Conservation (phyloP, 2,797 vertebrate species). For the Manis javanica region DNA sequence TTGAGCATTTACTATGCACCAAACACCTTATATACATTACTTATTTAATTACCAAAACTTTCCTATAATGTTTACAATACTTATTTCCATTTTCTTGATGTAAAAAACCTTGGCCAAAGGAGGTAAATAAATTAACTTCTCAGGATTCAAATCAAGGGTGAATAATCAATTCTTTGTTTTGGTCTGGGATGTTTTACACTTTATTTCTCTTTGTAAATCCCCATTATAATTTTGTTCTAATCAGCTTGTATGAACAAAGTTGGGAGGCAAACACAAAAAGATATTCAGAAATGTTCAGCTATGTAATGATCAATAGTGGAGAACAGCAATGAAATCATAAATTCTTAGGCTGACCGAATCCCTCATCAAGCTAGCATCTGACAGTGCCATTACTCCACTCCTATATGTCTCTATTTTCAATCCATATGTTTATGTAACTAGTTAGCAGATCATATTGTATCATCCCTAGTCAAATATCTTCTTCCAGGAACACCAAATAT, state of each 20-base stretch:
- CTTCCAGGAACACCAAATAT: background rate
- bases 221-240: background rate
- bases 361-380: background rate
- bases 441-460: background rate
- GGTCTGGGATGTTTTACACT: background rate
- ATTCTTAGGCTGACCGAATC: background rate
- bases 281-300: background rate
- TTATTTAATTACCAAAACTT: background rate
- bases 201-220: background rate
- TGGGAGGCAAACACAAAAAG: background rate
- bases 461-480: background rate
- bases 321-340: background rate
- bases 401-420: background rate
- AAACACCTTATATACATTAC: background rate
- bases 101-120: background rate
- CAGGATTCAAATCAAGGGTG: background rate
- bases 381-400: background rate
- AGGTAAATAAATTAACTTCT: background rate
- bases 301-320: background rate
- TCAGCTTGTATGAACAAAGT: background rate
- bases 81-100: background rate
- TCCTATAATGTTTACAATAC: background rate
- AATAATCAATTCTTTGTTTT: conserved; percentile 17
- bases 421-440: background rate
- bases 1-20: background rate